These are phyloP conservation scores for Hippolais icterina DNA, from an alignment of 2,113 vertebrate species.

Conservation along the genomic window DNA sequence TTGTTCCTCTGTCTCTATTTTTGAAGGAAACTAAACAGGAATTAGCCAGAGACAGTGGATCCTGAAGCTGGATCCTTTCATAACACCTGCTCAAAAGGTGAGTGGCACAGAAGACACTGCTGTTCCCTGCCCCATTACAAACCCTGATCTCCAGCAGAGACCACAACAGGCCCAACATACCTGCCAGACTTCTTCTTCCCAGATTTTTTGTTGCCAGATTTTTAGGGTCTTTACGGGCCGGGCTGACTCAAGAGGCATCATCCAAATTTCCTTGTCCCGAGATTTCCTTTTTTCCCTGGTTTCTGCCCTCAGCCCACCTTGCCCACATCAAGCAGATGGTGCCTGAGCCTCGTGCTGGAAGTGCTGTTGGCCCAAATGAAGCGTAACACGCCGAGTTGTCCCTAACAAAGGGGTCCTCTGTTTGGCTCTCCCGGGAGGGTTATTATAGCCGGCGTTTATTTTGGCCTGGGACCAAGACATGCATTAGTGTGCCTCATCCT, in stretches of 20 bases:
- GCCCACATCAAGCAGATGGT: conserved; percentile 53
- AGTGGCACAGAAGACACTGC: neutral
- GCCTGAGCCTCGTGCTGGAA: conserved; percentile 11
- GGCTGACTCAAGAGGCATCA: neutral
- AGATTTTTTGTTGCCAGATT: neutral
- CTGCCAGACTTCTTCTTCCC: neutral
- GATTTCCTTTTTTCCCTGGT: neutral
- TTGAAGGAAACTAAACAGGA: neutral
- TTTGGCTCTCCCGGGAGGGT: conserved; percentile 39
- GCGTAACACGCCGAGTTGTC: neutral
- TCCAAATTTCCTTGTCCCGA: neutral
- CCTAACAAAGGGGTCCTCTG: conserved; percentile 62
- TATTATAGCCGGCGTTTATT: conserved; percentile 50
- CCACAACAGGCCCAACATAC: neutral
- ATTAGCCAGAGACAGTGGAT: neutral
- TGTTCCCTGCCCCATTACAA: neutral
- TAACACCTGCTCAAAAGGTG: neutral
- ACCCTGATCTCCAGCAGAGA: neutral
- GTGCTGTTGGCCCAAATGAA: conserved; percentile 63
- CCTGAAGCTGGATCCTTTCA: neutral
- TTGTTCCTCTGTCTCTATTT: neutral
- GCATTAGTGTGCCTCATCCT: conserved; percentile 61
- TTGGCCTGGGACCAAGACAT: conserved; percentile 52
- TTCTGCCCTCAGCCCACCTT: conserved; percentile 61
- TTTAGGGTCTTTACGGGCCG: neutral